Percentiles rank a stretch among this genome's conserved stretches.
Conservation (phyloP, 2,113 vertebrate genomes). For the Procavia capensis region DNA sequence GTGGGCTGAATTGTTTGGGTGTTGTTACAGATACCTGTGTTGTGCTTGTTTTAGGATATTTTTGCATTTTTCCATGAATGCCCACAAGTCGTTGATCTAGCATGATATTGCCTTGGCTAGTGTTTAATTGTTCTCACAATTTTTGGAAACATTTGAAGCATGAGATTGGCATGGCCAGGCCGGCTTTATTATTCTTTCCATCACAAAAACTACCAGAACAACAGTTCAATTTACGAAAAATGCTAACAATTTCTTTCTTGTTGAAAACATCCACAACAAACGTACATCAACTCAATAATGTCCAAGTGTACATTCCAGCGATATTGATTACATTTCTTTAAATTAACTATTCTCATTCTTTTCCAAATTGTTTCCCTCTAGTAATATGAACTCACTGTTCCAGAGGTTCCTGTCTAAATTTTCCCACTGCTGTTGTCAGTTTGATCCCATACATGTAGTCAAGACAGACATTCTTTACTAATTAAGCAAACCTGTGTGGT, state of each 20-base stretch:
- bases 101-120: not conserved
- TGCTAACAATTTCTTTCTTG: not conserved
- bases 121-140: not conserved
- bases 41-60: not conserved
- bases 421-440: not conserved
- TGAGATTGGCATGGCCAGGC: not conserved
- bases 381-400: not conserved
- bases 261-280: not conserved
- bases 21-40: not conserved
- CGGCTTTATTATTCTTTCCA: not conserved
- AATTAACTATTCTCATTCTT: not conserved
- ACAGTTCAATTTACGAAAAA: not conserved
- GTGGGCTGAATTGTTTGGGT: not conserved
- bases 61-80: slow-evolving; percentile 16
- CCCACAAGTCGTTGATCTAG: not conserved
- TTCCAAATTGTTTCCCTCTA: not conserved
- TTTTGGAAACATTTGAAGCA: slow-evolving; percentile 5
- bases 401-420: not conserved
- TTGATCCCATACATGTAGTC: not conserved
- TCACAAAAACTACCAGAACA: slow-evolving; percentile 26
- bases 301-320: not conserved
- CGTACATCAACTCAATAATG: not conserved
- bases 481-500: not conserved
- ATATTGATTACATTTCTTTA: not conserved
- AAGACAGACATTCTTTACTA: not conserved